Conservation (phyloP, 2,113 vertebrate species). For the Glaucidium brasilianum region DNA sequence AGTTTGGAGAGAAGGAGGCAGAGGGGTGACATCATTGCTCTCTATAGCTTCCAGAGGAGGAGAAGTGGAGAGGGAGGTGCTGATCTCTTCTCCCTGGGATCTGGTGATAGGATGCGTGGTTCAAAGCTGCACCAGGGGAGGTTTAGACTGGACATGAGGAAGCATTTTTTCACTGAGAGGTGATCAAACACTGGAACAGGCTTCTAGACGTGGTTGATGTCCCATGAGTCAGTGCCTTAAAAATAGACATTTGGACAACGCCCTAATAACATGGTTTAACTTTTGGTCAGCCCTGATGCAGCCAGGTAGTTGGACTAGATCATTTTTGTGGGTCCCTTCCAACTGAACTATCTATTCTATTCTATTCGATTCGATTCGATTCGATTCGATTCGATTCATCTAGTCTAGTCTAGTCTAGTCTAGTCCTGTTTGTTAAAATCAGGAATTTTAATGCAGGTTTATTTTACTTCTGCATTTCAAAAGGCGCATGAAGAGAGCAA, state of each 20-base stretch:
- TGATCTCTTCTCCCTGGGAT: not conserved
- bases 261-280: not conserved
- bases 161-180: not conserved
- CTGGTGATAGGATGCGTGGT: accelerated
- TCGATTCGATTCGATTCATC: not conserved
- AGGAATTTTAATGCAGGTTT: not conserved
- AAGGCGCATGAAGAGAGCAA: not conserved
- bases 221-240: not conserved
- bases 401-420: too few species aligned
- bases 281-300: not conserved
- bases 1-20: not conserved
- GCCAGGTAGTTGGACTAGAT: not conserved
- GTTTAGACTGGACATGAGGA: not conserved
- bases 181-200: not conserved
- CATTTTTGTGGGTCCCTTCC: not conserved
- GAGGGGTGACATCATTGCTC: not conserved
- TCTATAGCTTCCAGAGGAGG: not conserved
- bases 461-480: not conserved
- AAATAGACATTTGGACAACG: not conserved
- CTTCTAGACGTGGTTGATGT: not conserved
- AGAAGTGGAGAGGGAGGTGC: accelerated
- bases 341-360: not conserved
- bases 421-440: not conserved
- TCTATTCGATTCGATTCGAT: not conserved
- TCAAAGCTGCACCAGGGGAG: not conserved